Conservation (phyloP, 2,888 invertebrate genomes). For the Apodemia mormo region DNA sequence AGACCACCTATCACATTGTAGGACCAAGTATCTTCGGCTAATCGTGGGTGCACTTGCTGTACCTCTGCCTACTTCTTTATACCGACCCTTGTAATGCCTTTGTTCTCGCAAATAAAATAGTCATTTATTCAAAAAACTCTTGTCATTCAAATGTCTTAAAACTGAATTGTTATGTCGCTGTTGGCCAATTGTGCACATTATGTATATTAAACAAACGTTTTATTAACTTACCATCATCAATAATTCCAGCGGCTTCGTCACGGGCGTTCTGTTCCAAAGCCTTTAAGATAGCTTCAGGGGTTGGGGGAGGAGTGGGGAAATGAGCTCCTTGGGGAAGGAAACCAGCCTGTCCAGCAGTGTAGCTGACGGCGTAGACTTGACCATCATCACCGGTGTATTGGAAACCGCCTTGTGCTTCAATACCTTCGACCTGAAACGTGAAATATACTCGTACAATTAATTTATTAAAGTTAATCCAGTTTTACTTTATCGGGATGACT, state of each 20-base stretch:
- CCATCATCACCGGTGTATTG: slow-evolving; percentile 84
- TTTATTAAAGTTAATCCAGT: not conserved
- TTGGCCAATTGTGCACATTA: no score
- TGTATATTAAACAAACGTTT: no score
- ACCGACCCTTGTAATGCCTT: no score
- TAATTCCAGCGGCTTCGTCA: slow-evolving; percentile 80
- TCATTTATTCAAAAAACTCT: no score
- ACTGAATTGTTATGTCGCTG: no score
- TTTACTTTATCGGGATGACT: not conserved
- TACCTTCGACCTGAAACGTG: slow-evolving; percentile 68
- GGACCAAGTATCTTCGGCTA: no score
- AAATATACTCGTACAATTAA: not conserved
- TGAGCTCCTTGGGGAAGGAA: slow-evolving; percentile 82
- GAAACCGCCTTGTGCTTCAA: slow-evolving; percentile 81
- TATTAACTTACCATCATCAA: slow-evolving; percentile 70
- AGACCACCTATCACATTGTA: no score
- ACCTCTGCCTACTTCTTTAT: no score
- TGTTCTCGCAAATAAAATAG: no score
- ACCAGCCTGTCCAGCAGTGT: slow-evolving; percentile 81
- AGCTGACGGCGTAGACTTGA: slow-evolving; percentile 76
- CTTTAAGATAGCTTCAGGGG: slow-evolving; percentile 81
- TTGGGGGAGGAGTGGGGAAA: slow-evolving; percentile 82
- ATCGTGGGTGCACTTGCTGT: no score
- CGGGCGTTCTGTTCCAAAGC: slow-evolving; percentile 78
- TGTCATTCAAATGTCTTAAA: no score